Evolutionary conservation across 2,797 vertebrate genomes (phyloP).

Genomic region (Eidolon dupreanum): DNA sequence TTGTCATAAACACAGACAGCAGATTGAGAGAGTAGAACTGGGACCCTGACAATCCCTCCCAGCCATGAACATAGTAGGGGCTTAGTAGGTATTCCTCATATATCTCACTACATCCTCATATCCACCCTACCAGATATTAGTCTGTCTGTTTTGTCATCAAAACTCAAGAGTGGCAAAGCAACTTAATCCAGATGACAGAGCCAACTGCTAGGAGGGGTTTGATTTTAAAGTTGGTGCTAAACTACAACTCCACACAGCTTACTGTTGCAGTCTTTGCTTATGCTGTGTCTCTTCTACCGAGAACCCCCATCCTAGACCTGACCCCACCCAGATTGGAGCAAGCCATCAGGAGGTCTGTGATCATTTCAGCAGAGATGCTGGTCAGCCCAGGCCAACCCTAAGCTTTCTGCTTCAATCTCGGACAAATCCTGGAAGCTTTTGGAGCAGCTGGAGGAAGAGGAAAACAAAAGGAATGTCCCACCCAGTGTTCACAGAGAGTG

Average conservation of each 20-base stretch:
- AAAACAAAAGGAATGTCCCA: not conserved
- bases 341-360: not conserved
- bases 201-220: not conserved
- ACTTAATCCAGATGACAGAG: not conserved
- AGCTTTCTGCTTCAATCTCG: not conserved
- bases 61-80: not conserved
- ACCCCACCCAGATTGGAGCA: not conserved
- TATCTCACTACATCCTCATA: not conserved
- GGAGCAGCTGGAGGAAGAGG: not conserved
- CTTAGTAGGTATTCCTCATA: not conserved
- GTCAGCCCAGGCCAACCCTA: not conserved
- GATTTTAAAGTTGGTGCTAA: not conserved
- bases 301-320: rapidly evolving
- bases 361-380: not conserved
- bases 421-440: not conserved
- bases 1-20: not conserved
- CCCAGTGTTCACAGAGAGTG: not conserved
- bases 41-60: not conserved
- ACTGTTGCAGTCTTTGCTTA: not conserved
- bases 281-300: not conserved
- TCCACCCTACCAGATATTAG: not conserved
- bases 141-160: not conserved
- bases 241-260: not conserved
- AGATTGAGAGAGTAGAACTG: not conserved
- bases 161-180: not conserved